Percentiles rank a stretch among this genome's conserved stretches.
phyloP scores from a whole-genome alignment of 2,797 vertebrate genomes.

The Gobio occitaniae region DNA sequence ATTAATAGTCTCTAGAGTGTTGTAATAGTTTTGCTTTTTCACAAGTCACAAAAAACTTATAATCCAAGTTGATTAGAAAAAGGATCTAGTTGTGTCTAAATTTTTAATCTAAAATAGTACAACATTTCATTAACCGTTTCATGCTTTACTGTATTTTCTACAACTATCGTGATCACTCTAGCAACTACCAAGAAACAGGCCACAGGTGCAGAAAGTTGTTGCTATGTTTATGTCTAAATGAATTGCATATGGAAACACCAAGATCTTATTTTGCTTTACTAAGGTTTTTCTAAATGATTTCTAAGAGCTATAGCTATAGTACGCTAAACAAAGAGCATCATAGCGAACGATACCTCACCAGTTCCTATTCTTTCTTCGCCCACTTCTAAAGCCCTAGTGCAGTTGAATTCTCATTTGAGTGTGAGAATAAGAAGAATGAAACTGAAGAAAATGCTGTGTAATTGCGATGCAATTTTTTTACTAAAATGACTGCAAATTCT shows the following conservation, averaged over 20 bases:
- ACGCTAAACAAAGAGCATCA: neutral
- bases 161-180: neutral
- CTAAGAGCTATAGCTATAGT: neutral
- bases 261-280: neutral
- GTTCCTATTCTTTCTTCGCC: neutral
- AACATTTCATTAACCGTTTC: neutral
- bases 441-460: neutral
- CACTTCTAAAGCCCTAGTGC: neutral
- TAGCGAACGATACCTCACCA: neutral
- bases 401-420: constrained; percentile 1
- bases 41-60: neutral
- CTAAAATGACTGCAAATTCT: neutral
- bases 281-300: neutral
- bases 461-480: neutral
- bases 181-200: neutral
- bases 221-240: neutral
- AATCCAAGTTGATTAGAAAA: neutral
- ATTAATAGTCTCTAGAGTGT: neutral
- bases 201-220: neutral
- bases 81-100: neutral
- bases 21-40: neutral
- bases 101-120: neutral
- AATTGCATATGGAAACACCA: neutral
- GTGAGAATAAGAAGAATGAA: constrained; percentile 27
- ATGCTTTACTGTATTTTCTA: neutral